phyloP scores from a whole-genome alignment of 2,113 vertebrate species.

The Solea senegalensis region DNA sequence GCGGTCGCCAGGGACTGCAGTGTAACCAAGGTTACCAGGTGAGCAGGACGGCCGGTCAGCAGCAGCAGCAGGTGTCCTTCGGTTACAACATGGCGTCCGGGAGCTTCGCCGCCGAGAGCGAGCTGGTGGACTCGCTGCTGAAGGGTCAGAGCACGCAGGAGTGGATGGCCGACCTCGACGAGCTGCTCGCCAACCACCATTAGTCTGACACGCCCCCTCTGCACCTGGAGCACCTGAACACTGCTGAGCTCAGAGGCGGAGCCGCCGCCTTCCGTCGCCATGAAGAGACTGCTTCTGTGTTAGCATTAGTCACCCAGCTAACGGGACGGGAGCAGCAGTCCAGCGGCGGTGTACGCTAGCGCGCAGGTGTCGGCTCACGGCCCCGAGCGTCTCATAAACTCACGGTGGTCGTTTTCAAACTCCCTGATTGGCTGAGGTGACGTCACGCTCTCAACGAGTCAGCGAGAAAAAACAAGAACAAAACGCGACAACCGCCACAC shows the following conservation, averaged over 20 bases:
- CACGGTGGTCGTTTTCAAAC: no score
- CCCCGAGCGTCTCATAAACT: no score
- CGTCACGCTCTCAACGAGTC: no score
- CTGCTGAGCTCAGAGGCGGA: background rate
- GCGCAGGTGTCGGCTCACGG: no score
- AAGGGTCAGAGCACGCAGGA: slow-evolving; percentile 96
- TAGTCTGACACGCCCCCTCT: slow-evolving; percentile 30
- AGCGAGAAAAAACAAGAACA: no score
- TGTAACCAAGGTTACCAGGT: slow-evolving; percentile 93
- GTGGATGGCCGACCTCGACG: slow-evolving; percentile 97
- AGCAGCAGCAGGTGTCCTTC: slow-evolving; percentile 88
- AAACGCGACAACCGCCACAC: no score
- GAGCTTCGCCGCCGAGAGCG: slow-evolving; percentile 88
- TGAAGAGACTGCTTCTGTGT: background rate
- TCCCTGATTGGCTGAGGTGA: no score
- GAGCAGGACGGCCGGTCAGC: slow-evolving; percentile 83
- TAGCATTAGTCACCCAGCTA: background rate
- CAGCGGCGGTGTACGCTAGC: no score
- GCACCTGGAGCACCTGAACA: background rate
- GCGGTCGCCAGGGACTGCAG: slow-evolving; percentile 83
- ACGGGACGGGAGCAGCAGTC: background rate
- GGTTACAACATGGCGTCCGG: slow-evolving; percentile 86
- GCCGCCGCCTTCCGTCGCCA: background rate
- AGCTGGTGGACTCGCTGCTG: slow-evolving; percentile 94
- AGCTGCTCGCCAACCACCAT: slow-evolving; percentile 91